phyloP scores from a whole-genome alignment of 2,797 vertebrate genomes.

The Ara ararauna region DNA sequence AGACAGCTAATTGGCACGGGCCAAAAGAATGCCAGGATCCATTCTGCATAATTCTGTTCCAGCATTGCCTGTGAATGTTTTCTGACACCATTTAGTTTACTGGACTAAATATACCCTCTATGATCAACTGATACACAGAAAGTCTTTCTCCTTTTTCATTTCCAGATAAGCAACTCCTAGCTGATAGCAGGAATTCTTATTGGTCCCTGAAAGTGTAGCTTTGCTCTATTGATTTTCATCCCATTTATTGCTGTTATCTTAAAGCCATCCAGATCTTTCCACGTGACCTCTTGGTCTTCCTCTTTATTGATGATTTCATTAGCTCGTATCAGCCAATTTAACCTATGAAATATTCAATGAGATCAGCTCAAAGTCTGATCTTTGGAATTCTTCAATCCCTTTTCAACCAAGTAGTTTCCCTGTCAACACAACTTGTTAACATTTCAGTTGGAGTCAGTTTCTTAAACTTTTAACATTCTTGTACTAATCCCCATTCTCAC shows the following conservation, averaged over 20 bases:
- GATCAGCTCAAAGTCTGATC: background rate
- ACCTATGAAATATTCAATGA: background rate
- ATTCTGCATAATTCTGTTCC: background rate
- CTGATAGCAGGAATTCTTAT: constrained; percentile 21
- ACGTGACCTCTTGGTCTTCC: background rate
- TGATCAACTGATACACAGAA: background rate
- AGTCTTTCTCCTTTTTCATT: constrained; percentile 8
- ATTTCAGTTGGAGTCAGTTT: background rate
- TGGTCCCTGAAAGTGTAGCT: background rate
- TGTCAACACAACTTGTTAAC: background rate
- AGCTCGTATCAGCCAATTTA: background rate
- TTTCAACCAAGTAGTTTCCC: background rate
- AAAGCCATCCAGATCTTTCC: constrained; percentile 31
- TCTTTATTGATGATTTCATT: constrained; percentile 5
- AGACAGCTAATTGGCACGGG: background rate
- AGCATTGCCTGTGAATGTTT: background rate
- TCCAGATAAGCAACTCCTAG: constrained; percentile 18
- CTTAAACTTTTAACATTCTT: constrained; percentile 30
- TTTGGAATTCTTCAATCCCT: background rate
- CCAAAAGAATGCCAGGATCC: background rate
- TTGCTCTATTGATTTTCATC: constrained; percentile 42
- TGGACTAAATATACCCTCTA: background rate
- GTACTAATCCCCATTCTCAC: constrained; percentile 22
- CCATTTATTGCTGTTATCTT: constrained; percentile 30
- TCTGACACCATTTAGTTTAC: constrained; percentile 16